Evolutionary conservation across 2,113 vertebrate genomes (phyloP), one percentile per base, ranked within the genome.

Genomic region (Prietella phreatophila): DNA sequence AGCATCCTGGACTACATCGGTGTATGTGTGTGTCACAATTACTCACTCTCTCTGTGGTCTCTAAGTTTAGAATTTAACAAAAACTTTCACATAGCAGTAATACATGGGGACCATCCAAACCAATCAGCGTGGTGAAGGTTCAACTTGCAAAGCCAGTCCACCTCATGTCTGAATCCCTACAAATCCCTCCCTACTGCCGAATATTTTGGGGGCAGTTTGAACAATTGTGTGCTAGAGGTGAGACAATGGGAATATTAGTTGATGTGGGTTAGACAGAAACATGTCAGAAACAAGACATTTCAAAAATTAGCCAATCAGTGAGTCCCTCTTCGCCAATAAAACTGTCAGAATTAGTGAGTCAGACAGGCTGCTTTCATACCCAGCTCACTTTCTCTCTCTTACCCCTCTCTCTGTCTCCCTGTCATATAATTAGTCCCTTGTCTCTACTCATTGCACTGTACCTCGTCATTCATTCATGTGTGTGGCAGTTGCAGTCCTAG

Each of bases 331-430:
- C 73, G 60, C 89, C 87, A 76, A 85, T 89, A 89, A 87, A 90
- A 87, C 96, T 87, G 94, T 95, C 96, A 33, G 87, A 83, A 61
- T 67, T 87, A 50, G 83, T 88, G 86, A 76, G 78, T 86, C 83
- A 88, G 84, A 53, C 80, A 71, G 78, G 25, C 42, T 85, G 94
- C 56, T 93, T 95, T 88, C 55, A 82, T 86, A 94, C 94, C 89
- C 93, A 95, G 83, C 91, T 91, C 93, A 85, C 95, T 96, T 0
- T 93, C 95, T 0, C 94, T 94, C 94, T 94, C 94, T 63, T 92
- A 33, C 76, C 71, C 71, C n/a, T 69, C 47, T n/a, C 47, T 81
- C 85, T 25, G 36, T 61, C 86, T 53, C 69, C 81, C 30, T 33
- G 36, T 30, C 56, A 42, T 42, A 78, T 78, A 85, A 78, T 85